Evolutionary conservation across 2,797 vertebrate species (phyloP).

Genomic region (Pyrocephalus nanus): DNA sequence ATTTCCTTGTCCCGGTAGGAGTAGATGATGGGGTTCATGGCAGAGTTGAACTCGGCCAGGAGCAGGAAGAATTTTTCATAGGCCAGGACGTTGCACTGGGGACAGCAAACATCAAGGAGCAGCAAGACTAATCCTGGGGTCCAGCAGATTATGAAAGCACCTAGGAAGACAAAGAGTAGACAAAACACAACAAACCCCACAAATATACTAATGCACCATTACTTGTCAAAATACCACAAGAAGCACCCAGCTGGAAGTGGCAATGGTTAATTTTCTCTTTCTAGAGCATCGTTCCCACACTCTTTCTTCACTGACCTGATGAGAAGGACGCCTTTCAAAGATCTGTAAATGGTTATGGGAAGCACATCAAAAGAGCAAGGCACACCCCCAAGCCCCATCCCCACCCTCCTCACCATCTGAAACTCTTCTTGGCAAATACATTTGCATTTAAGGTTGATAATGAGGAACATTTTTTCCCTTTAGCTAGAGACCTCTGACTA

Average conservation of each 20-base stretch:
- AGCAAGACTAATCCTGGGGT: slow-evolving; percentile 95
- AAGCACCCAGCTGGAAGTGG: not conserved
- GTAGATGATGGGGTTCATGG: slow-evolving; percentile 99
- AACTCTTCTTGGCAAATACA: slow-evolving; percentile 27
- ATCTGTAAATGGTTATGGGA: not conserved
- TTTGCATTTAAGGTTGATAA: slow-evolving; percentile 70
- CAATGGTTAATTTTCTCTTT: not conserved
- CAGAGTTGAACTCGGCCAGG: slow-evolving; percentile 96
- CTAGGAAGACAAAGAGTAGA: slow-evolving; percentile 68
- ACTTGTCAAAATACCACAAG: not conserved
- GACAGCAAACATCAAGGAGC: slow-evolving; percentile 93
- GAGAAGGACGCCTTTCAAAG: not conserved
- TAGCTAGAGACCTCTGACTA: slow-evolving; percentile 61
- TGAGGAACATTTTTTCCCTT: slow-evolving; percentile 60
- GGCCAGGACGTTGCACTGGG: slow-evolving; percentile 88
- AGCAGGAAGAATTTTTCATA: slow-evolving; percentile 99
- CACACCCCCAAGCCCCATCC: not conserved
- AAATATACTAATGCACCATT: not conserved
- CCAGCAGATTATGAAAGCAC: slow-evolving; percentile 98
- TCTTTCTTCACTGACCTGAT: not conserved
- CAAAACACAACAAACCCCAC: not conserved
- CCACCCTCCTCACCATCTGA: not conserved
- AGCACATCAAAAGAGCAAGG: slow-evolving; percentile 41
- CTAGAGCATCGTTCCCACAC: not conserved
- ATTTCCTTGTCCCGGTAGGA: slow-evolving; percentile 99